These are phyloP conservation scores for Leucozona laternaria DNA, from an alignment of 2,888 invertebrate species.

Conservation along the genomic window DNA sequence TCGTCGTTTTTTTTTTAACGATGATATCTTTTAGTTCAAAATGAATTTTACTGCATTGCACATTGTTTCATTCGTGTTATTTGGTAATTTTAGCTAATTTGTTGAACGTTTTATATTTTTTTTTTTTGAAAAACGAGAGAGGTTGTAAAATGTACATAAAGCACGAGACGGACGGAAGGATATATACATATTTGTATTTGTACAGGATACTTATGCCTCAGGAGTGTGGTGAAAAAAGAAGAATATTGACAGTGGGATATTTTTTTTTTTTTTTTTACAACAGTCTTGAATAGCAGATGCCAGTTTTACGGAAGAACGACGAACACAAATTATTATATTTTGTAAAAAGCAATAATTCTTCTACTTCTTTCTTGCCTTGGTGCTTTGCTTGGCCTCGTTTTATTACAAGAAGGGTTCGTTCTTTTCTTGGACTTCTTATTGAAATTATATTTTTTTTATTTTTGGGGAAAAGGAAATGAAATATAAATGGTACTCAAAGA, in stretches of 20 bases:
- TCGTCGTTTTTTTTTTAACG: not conserved
- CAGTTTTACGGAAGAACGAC: slow-evolving; percentile 5
- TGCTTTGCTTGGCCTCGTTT: slow-evolving; percentile 5
- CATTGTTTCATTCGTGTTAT: slow-evolving; percentile 69
- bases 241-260: slow-evolving; percentile 29
- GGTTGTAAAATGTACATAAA: slow-evolving; percentile 37
- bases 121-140: not conserved
- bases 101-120: slow-evolving; percentile 23
- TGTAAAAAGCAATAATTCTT: slow-evolving; percentile 12
- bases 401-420: slow-evolving; percentile 7
- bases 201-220: not conserved
- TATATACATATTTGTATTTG: not conserved
- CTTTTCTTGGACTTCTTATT: not conserved
- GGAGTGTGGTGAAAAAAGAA: not conserved
- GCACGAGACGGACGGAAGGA: slow-evolving; percentile 8
- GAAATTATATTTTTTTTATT: not conserved
- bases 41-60: slow-evolving; percentile 72
- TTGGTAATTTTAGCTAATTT: slow-evolving; percentile 69
- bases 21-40: slow-evolving; percentile 37
- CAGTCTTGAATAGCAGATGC: slow-evolving; percentile 13
- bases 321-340: slow-evolving; percentile 22
- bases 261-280: not conserved
- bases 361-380: not conserved
- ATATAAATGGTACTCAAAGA: not conserved
- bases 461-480: not conserved